phyloP scores from a whole-genome alignment of 2,797 vertebrate species.

The Sebastes itinus region DNA sequence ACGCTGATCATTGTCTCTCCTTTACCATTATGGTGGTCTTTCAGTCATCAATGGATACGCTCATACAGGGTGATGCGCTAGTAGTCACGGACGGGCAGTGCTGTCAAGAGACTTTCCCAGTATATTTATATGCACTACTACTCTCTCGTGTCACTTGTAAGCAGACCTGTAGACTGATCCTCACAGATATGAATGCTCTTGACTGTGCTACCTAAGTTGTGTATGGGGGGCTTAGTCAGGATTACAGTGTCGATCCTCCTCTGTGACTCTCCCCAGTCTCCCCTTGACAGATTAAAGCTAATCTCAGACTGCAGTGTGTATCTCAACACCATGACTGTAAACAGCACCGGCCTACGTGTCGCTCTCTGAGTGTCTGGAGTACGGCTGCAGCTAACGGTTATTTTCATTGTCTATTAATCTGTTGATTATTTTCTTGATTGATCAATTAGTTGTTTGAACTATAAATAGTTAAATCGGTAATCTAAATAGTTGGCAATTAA shows the following conservation, averaged over 20 bases:
- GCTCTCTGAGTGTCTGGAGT: background rate
- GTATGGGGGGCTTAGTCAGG: slow-evolving; percentile 52
- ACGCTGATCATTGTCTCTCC: background rate
- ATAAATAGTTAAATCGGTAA: no score
- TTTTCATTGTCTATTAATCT: no score
- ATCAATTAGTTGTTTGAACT: no score
- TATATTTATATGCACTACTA: background rate
- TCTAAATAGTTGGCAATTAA: no score
- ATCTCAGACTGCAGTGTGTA: slow-evolving; percentile 57
- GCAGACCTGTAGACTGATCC: slow-evolving; percentile 21
- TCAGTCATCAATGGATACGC: background rate
- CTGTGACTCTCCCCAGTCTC: slow-evolving; percentile 49
- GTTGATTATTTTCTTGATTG: no score
- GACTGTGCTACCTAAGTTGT: slow-evolving; percentile 25
- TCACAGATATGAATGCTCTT: slow-evolving; percentile 40
- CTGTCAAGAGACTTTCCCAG: no score
- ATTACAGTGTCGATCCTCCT: slow-evolving; percentile 60
- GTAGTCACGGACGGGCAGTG: no score
- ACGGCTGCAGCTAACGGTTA: no score
- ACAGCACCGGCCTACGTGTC: slow-evolving; percentile 1
- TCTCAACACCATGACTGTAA: slow-evolving; percentile 17
- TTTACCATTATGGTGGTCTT: no score
- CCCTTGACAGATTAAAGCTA: slow-evolving; percentile 66
- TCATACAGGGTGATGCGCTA: background rate
- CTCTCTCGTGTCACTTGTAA: background rate